phyloP scores from a whole-genome alignment of 2,113 vertebrate genomes.

The Megalops atlanticus region DNA sequence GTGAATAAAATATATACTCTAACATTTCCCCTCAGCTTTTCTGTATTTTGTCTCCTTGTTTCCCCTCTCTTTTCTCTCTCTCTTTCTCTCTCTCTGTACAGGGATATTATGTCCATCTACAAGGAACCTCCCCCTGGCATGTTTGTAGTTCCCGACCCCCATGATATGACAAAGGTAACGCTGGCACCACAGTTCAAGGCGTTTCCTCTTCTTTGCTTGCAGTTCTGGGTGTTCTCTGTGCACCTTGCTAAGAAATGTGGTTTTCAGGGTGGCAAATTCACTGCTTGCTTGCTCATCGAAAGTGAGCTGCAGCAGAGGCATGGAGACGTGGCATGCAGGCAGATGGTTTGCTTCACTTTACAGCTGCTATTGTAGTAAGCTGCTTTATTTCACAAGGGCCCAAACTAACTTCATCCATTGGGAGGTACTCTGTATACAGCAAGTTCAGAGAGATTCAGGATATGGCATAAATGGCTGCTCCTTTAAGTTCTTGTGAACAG shows the following conservation, averaged over 20 bases:
- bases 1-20: no score
- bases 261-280: not conserved
- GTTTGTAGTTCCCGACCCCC: conserved; percentile 98
- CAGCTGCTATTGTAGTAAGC: not conserved
- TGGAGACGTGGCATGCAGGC: not conserved
- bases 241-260: no score
- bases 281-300: not conserved
- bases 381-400: not conserved
- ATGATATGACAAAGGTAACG: conserved; percentile 98
- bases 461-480: not conserved
- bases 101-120: conserved; percentile 99
- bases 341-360: not conserved
- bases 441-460: not conserved
- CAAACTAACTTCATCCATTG: not conserved
- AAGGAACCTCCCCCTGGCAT: conserved; percentile 98
- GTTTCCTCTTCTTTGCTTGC: not conserved
- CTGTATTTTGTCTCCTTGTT: no score
- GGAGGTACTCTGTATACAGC: not conserved
- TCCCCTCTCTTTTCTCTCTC: not conserved
- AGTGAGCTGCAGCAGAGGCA: not conserved
- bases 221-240: not conserved
- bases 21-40: no score
- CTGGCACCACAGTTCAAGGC: not conserved
- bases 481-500: not conserved
- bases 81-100: conserved; percentile 53